Evolutionary conservation across 2,888 invertebrate species (phyloP).

Genomic region (Buathra laborator): DNA sequence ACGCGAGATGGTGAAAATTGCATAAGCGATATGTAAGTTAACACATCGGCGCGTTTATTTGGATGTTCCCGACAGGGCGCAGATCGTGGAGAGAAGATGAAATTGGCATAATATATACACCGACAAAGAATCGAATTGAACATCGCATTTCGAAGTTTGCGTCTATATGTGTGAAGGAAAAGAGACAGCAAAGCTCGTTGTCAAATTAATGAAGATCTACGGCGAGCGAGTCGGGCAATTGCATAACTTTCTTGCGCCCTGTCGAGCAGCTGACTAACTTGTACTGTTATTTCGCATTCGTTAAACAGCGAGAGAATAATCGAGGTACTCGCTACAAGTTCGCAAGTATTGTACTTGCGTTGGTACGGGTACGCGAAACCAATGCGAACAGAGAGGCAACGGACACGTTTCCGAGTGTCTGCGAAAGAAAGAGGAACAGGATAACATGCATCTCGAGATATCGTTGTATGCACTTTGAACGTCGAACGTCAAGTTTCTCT

Average conservation of each 20-base stretch:
- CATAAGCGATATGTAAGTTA: conserved; percentile 35
- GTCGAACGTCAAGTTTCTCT: conserved; percentile 46
- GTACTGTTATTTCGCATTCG: conserved; percentile 12
- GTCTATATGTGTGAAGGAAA: conserved; percentile 7
- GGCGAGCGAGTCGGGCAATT: conserved; percentile 56
- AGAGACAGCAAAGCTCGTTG: conserved; percentile 59
- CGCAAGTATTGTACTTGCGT: conserved; percentile 11
- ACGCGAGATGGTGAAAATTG: conserved; percentile 45
- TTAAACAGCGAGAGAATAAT: conserved; percentile 15
- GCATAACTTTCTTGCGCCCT: conserved; percentile 46
- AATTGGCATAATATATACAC: conserved; percentile 16
- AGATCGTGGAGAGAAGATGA: conserved; percentile 18
- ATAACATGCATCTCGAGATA: conserved; percentile 31
- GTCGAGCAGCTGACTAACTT: conserved; percentile 12
- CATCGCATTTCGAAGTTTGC: background rate
- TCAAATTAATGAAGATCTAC: conserved; percentile 75
- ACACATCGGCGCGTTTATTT: conserved; percentile 30
- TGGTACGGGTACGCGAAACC: conserved; percentile 6
- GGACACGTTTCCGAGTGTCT: conserved; percentile 42
- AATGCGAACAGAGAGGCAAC: conserved; percentile 11
- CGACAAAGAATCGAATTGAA: conserved; percentile 43
- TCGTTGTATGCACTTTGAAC: conserved; percentile 23
- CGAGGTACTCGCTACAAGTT: conserved; percentile 1
- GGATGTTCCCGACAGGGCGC: conserved; percentile 23
- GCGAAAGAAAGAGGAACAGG: conserved; percentile 28